Conservation (phyloP, 2,797 vertebrate genomes). For the Fratercula arctica region DNA sequence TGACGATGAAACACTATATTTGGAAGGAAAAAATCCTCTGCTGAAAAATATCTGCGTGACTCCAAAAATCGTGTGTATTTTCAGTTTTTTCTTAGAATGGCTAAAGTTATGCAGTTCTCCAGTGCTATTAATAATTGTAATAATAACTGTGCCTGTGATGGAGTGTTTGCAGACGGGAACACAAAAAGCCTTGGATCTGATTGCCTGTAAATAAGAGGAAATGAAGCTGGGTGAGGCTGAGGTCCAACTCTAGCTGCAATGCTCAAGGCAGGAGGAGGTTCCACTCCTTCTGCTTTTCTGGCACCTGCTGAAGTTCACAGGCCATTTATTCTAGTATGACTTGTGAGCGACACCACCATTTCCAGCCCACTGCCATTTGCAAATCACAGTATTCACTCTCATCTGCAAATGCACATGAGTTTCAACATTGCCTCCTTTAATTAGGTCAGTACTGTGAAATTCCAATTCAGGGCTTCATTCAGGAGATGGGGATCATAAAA, state of each 20-base stretch:
- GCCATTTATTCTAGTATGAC: not conserved
- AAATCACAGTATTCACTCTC: not conserved
- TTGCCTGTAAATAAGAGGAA: conserved; percentile 19
- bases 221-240: not conserved
- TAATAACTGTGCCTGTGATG: not conserved
- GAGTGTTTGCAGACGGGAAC: not conserved
- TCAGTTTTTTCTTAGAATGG: not conserved
- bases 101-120: not conserved
- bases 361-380: not conserved
- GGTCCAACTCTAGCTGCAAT: not conserved
- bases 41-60: not conserved
- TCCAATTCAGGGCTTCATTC: not conserved
- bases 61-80: not conserved
- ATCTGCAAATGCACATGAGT: not conserved
- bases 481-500: not conserved
- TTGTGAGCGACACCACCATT: not conserved
- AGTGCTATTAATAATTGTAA: not conserved
- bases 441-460: not conserved
- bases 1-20: not conserved
- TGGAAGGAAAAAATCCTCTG: not conserved
- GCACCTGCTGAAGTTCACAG: not conserved
- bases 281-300: not conserved
- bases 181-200: not conserved
- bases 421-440: not conserved
- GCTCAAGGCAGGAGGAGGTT: not conserved